Base-by-base conservation (phyloP, 2,113 vertebrate genomes). In the Petaurus breviceps region DNA sequence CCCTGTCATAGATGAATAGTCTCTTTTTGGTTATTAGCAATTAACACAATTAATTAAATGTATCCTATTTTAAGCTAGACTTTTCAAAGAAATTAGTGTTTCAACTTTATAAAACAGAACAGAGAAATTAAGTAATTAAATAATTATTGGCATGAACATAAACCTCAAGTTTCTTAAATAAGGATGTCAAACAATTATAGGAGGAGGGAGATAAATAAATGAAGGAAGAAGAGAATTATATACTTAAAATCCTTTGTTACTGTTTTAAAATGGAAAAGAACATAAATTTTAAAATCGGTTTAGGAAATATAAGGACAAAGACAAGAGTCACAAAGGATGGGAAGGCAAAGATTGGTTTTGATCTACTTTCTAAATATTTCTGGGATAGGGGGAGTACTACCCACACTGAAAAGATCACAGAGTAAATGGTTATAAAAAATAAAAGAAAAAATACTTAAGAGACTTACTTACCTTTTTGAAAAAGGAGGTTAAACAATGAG, bases 101-200 rank as follows among this genome's bases (percentile, higher is more conserved):
- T 49, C 51, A 90, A n/a, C 12, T 96, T 96, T 92, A 51, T 2
- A 77, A 97, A 91, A 95, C 50, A 95, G 9, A 51, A 77, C n/a
- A 84, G 19, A 43, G n/a, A 84, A 84, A 84, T 22, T 84, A 84
- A 84, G 43, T 43, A 84, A 84, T 6, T 5, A 19, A 43, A 77
- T 37, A 77, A 77, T 77, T 43, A 19, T 43, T 84, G n/a, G 7
- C 19, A 23, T 84, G 68, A 84, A 77, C 14, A n/a, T n/a, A n/a
- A 77, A 43, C n/a, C n/a, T 84, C 8, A 43, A 16, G 47, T 43
- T 43, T 43, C 6, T 84, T 84, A 84, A 84, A 84, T 84, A 84
- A 43, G 68, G 14, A 19, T n/a, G 14, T 16, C 3, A 77, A 77
- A 14, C 37, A n/a, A 77, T 77, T n/a, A n/a, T 7, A 77, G 37